Percentiles rank a stretch among this genome's conserved stretches.
Evolutionary conservation across 2,797 vertebrate genomes (phyloP).

Genomic region (Anisognathus igniventris): DNA sequence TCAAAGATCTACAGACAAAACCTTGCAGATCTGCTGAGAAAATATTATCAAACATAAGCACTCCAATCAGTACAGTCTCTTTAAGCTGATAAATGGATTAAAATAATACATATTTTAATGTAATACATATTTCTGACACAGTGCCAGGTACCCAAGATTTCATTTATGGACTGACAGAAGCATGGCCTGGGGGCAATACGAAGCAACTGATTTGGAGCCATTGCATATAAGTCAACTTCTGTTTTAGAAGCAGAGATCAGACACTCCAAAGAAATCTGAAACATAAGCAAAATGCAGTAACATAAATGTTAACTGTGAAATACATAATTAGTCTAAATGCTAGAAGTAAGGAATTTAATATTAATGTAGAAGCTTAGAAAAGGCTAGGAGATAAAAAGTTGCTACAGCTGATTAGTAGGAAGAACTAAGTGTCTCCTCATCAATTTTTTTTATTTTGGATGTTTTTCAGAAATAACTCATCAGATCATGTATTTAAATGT

Average conservation of each 20-base stretch:
- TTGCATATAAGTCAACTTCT: neutral
- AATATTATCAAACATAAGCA: neutral
- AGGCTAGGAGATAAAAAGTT: neutral
- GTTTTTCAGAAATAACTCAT: slow-evolving; percentile 31
- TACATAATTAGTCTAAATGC: neutral
- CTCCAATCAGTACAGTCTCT: neutral
- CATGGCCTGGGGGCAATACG: neutral
- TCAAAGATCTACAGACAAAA: neutral
- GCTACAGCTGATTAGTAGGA: slow-evolving; percentile 2
- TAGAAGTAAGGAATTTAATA: neutral
- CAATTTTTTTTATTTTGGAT: neutral
- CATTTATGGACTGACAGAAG: neutral
- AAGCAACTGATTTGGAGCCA: neutral
- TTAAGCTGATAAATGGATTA: neutral
- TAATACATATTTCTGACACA: neutral
- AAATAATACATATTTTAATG: neutral
- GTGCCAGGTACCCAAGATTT: neutral
- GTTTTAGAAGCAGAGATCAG: neutral
- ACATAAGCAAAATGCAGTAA: neutral
- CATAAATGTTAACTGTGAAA: neutral
- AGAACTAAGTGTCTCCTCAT: neutral
- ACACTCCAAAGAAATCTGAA: neutral
- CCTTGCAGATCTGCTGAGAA: neutral
- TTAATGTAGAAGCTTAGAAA: neutral
- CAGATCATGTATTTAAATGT: neutral